A percentile compares a stretch with the other conserved stretches of the same genome.
Evolutionary conservation across 2,797 vertebrate genomes (phyloP).

Genomic region (Tenualosa ilisha): DNA sequence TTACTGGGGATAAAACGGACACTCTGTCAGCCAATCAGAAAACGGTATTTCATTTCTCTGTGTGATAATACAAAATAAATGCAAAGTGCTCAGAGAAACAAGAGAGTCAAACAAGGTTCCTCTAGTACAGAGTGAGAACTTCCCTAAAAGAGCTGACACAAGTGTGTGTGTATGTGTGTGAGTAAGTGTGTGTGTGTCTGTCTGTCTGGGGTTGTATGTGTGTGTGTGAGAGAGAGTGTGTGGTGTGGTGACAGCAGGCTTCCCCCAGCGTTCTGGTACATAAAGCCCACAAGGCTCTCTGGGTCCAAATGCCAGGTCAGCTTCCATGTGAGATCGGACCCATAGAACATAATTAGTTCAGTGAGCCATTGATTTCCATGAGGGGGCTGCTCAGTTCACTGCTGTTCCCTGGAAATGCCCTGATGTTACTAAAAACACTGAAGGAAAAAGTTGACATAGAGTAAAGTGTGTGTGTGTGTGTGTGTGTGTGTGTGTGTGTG

Average conservation of each 20-base stretch:
- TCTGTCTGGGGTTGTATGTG: not conserved
- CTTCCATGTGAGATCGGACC: not conserved
- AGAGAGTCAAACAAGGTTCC: not conserved
- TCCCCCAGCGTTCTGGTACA: not conserved
- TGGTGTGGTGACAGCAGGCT: not conserved
- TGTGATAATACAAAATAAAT: not conserved
- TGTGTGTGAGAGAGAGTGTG: not conserved
- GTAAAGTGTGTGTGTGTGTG: not conserved
- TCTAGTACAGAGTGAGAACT: not conserved
- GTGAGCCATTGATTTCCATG: not conserved
- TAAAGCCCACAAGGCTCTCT: not conserved
- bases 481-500: constrained; percentile 10
- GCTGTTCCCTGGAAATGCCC: not conserved
- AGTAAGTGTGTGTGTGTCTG: constrained; percentile 31
- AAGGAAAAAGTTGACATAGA: not conserved
- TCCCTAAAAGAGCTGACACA: not conserved
- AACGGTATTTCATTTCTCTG: no score
- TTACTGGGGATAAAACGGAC: no score
- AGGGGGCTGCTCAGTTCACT: not conserved
- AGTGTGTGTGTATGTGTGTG: constrained; percentile 20
- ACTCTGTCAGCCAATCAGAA: no score
- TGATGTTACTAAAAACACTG: not conserved
- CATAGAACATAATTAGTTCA: not conserved
- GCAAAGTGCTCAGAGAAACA: not conserved
- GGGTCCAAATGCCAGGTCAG: constrained; percentile 15